Conservation (phyloP, 53 echinoderm and acorn worm species). For the Echinometra lucunter region DNA sequence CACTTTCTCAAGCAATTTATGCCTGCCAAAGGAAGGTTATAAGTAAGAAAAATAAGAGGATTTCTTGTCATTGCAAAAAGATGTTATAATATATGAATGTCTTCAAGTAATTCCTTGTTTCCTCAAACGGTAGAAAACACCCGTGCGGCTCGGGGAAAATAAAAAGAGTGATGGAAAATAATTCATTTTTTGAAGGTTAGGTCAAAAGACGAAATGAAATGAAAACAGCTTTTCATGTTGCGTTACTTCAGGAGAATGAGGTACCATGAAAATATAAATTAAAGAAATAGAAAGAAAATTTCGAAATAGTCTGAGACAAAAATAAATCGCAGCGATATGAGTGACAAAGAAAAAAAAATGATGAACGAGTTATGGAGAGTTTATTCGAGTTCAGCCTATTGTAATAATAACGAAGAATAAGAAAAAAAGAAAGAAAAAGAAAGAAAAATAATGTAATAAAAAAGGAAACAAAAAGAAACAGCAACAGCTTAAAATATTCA, state of each 20-base stretch:
- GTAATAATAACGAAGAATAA: background rate
- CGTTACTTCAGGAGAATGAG: background rate
- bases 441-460: background rate
- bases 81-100: too few relatives aligned
- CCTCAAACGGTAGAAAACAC: too few relatives aligned
- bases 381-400: background rate
- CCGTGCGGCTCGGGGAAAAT: too few relatives aligned
- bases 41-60: too few relatives aligned
- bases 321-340: too few relatives aligned
- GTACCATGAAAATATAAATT: background rate
- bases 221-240: background rate
- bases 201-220: background rate
- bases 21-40: too few relatives aligned
- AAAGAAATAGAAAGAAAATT: too few relatives aligned
- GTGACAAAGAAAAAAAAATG: background rate
- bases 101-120: too few relatives aligned
- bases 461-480: background rate
- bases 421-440: background rate
- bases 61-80: too few relatives aligned
- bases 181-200: background rate
- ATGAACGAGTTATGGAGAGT: background rate
- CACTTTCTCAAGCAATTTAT: too few relatives aligned
- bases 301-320: background rate
- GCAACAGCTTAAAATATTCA: background rate
- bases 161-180: background rate